phyloP scores from a whole-genome alignment of 2,113 vertebrate genomes.

The Bothrops jararaca region DNA sequence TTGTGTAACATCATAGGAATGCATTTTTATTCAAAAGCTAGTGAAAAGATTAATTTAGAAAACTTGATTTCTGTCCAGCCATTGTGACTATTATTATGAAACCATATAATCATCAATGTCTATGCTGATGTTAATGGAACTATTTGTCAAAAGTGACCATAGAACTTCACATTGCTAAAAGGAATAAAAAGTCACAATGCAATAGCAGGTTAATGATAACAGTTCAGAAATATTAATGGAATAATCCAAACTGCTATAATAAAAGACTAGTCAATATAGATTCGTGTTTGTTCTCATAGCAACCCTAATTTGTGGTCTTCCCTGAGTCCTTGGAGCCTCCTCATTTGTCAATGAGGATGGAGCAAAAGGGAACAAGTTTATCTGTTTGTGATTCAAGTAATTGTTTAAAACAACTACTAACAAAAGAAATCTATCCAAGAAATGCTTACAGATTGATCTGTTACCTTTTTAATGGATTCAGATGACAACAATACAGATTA shows the following conservation, averaged over 20 bases:
- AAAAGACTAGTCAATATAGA: neutral
- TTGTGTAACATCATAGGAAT: neutral
- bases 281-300: neutral
- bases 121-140: neutral
- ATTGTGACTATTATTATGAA: neutral
- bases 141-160: neutral
- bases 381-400: too few species aligned
- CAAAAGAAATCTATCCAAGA: too few species aligned
- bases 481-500: too few species aligned
- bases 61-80: neutral
- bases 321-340: too few species aligned
- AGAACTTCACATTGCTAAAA: neutral
- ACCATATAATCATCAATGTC: neutral
- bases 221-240: neutral
- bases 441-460: too few species aligned
- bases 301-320: neutral
- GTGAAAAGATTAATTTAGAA: slow-evolving; percentile 9
- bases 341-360: too few species aligned
- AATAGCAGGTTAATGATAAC: neutral
- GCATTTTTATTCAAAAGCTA: neutral
- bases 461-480: too few species aligned
- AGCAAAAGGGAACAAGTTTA: too few species aligned
- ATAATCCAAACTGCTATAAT: slow-evolving; percentile 2
- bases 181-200: neutral
- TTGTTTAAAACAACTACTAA: neutral